phyloP scores from a whole-genome alignment of 2,888 invertebrate genomes.

The Phasia obesa region DNA sequence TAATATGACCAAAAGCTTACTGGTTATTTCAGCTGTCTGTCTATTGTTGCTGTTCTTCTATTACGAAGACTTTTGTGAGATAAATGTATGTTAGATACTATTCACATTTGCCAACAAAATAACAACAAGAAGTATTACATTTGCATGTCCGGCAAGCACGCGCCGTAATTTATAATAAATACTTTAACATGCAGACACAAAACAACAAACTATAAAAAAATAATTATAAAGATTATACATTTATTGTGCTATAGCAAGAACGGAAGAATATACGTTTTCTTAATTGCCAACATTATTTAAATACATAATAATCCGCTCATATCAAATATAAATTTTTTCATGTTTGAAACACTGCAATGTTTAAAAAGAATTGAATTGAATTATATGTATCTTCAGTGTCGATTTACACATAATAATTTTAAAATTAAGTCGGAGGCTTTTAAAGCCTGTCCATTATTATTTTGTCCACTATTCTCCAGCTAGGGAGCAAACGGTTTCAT shows the following conservation, averaged over 20 bases:
- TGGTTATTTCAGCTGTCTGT: conserved; percentile 39
- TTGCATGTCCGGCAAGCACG: conserved; percentile 67
- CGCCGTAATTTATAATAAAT: conserved; percentile 66
- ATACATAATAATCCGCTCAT: background rate
- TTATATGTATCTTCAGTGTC: conserved; percentile 8
- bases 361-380: conserved; percentile 1
- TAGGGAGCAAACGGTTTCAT: too few species aligned
- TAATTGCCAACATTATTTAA: conserved; percentile 45
- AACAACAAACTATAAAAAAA: conserved; percentile 13
- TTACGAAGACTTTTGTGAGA: conserved; percentile 45
- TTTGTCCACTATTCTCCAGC: too few species aligned
- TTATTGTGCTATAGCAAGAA: conserved; percentile 18
- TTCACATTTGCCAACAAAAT: conserved; percentile 44
- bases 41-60: conserved; percentile 45
- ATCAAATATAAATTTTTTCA: background rate
- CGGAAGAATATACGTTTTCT: conserved; percentile 53
- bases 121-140: conserved; percentile 44
- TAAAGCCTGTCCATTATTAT: too few species aligned
- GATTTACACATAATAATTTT: background rate
- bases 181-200: conserved; percentile 49
- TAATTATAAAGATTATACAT: conserved; percentile 45
- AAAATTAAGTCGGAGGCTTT: background rate
- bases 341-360: background rate
- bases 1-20: conserved; percentile 57
- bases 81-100: conserved; percentile 56